phyloP scores from a whole-genome alignment of 2,888 invertebrate genomes.

The Mesorhabditis sp. region DNA sequence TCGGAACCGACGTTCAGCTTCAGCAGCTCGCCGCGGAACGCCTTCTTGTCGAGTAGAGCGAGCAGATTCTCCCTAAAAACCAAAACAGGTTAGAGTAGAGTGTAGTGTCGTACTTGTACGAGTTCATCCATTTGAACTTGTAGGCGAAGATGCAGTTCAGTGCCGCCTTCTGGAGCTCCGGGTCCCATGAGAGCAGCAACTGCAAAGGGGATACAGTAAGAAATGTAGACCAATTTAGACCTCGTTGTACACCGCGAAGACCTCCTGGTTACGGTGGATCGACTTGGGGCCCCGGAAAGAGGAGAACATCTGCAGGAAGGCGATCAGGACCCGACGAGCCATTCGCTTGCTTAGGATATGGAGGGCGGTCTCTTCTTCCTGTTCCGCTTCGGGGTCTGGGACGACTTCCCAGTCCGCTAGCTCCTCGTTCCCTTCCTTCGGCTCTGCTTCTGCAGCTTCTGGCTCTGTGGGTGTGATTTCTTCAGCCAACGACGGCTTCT shows the following conservation, averaged over 20 bases:
- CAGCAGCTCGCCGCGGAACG: conserved; percentile 79
- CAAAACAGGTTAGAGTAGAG: background rate
- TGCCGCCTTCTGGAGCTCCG: conserved; percentile 77
- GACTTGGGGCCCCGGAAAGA: conserved; percentile 78
- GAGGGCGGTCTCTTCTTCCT: conserved; percentile 14
- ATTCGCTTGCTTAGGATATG: background rate
- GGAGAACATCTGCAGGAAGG: conserved; percentile 64
- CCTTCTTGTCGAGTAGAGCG: conserved; percentile 79
- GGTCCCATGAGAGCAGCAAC: conserved; percentile 75
- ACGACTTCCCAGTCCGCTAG: background rate
- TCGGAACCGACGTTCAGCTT: conserved; percentile 70
- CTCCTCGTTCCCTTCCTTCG: conserved; percentile 7
- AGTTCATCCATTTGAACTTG: conserved; percentile 73
- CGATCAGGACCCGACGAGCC: conserved; percentile 26
- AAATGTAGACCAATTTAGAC: conserved; percentile 18
- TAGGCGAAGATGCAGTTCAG: conserved; percentile 82
- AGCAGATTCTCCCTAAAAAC: conserved; percentile 70
- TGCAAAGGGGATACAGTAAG: conserved; percentile 64
- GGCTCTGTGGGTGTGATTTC: conserved; percentile 22
- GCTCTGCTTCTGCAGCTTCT: conserved; percentile 28
- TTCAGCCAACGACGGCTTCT: conserved; percentile 9
- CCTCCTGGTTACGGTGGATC: conserved; percentile 73
- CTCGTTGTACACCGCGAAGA: conserved; percentile 65
- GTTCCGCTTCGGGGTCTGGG: conserved; percentile 8
- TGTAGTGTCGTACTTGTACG: conserved; percentile 68